Base-by-base conservation (phyloP, 2,888 invertebrate genomes). In the Diplazon laetatorius region DNA sequence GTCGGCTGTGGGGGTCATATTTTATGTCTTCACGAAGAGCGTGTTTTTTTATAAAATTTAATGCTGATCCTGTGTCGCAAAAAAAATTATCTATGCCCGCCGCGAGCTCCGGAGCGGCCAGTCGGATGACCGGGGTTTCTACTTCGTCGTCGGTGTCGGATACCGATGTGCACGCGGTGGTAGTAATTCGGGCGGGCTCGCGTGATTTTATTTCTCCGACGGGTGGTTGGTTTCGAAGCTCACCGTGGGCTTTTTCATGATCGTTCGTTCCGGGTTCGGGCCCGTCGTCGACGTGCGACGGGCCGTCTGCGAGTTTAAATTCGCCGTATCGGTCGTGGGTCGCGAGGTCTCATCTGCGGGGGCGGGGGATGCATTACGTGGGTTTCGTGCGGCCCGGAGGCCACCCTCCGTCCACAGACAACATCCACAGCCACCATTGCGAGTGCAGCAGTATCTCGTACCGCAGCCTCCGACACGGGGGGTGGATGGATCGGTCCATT, bases 231-330 rank as follows among this genome's bases (percentile, higher is more conserved):
- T n/a, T n/a, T n/a, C n/a, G 25, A 5, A 2, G 20, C 9, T 10
- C 50, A n/a, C 12, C 50, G 22, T n/a, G 2, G 10, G 50, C 22
- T 10, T 25, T n/a, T 12, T 30, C 12, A 1, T 20, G 14, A 5
- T 20, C 30, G 35, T 37, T 3, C 39, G n/a, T 6, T 2, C 4
- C 6, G 30, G 2, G 30, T 48, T 50, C 6, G 2, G 65, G 22
- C 48, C 14, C 65, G 35, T 48, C 65, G 69, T 2, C 9, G 18
- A 30, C 22, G 1, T 12, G 25, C 25, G 69, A 42, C 44, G 59
- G 46, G 59, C 44, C 59, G 9, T 25, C 5, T 6, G 42, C 22
- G 30, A 70, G 59, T 59, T 59, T 70, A 70, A 70, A 70, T 16
- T n/a, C n/a, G n/a, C n/a, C n/a, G n/a, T n/a, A n/a, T n/a, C n/a